Evolutionary conservation across 1,140 invertebrate species (phyloP), one percentile per base, ranked within the genome.

Genomic region (Chrysomallon squamiferum): DNA sequence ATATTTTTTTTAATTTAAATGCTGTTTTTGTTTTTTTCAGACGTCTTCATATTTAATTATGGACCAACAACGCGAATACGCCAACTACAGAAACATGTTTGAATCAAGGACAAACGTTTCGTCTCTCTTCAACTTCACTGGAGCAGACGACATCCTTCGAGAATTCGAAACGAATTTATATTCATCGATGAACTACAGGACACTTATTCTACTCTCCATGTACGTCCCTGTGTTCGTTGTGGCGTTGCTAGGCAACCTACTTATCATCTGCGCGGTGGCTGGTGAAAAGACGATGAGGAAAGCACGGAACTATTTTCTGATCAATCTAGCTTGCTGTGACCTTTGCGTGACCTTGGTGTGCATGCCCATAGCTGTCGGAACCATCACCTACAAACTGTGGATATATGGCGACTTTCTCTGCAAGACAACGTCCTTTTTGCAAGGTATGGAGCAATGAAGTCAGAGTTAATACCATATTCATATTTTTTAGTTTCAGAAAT

Each of bases 371-470:
- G 89, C 91, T 62, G 88, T 92, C 2, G 89, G 89, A 25, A 88
- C 89, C 71, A 89, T 91, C 0, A 87, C 92, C n/a, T 89, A 91
- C 3, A 82, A 89, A 15, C 82, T 90, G 3, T 93, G 91, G 91
- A 85, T 88, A 68, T 91, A 91, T 69, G 91, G 91, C 0, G 88
- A 90, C 73, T 82, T 89, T 33, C 88, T 91, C 84, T 93, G 92
- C 85, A 93, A 92, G 78, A 86, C 91, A 27, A 88, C 89, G 22
- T 88, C 89, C 45, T 93, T 92, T 76, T 72, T 93, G 15, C 91
- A 93, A 89, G 91, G 92, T 93, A 86, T 52, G 75, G 50, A n/a
- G n/a, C n/a, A n/a, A 13, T 1, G 30, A 13, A 4, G 7, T 11
- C 6, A 15, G 22, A 15, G 22, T 25, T 58, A 29, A 11, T 11